Conservation (phyloP, 2,888 invertebrate genomes). For the Parnassius orleans region DNA sequence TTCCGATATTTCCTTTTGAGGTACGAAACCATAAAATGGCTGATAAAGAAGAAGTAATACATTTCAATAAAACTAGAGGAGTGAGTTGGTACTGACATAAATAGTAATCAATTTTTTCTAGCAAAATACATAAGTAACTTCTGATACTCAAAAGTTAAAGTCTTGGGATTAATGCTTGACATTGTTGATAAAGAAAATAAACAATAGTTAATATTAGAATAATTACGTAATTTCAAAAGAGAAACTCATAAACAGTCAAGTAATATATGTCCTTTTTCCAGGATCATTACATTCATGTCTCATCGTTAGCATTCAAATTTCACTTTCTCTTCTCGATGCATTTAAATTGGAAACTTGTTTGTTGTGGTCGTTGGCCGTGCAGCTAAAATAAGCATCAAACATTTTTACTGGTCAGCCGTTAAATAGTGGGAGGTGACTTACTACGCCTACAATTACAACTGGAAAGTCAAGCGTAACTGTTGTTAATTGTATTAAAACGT, state of each 20-base stretch:
- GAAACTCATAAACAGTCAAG: not conserved
- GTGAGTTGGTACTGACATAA: too few species aligned
- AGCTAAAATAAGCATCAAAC: constrained; percentile 61
- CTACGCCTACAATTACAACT: constrained; percentile 59
- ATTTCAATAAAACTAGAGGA: too few species aligned
- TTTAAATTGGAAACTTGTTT: constrained; percentile 79
- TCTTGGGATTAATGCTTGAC: too few species aligned
- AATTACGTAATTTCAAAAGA: not conserved
- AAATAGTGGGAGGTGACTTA: constrained; percentile 65
- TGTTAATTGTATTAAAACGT: constrained; percentile 30
- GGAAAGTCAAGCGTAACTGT: constrained; percentile 50
- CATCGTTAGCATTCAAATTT: constrained; percentile 53
- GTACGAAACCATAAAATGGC: too few species aligned
- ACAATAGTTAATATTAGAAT: not conserved
- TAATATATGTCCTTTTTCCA: constrained; percentile 3
- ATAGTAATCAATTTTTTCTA: too few species aligned
- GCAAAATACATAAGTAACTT: too few species aligned
- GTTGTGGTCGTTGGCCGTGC: constrained; percentile 54
- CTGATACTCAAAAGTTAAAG: too few species aligned
- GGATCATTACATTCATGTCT: constrained; percentile 45
- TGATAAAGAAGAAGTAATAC: too few species aligned
- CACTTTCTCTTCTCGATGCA: constrained; percentile 68
- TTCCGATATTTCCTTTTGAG: too few species aligned
- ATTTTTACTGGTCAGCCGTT: constrained; percentile 57
- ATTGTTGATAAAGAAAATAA: not conserved